Conservation (phyloP, 2,113 vertebrate genomes). For the Aramus guarauna region DNA sequence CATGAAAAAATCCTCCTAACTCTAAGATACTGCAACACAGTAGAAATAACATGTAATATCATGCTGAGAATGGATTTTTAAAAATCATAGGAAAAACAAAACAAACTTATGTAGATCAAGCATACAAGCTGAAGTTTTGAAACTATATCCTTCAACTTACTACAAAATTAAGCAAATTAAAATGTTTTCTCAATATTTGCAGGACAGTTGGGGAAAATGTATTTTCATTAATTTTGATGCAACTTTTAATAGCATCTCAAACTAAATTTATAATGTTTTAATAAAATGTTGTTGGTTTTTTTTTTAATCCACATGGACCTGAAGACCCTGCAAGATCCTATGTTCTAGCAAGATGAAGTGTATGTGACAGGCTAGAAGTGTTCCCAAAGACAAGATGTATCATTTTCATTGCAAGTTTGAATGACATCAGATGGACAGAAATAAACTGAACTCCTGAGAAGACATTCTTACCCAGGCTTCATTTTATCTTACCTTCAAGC, state of each 20-base stretch:
- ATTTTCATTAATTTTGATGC: not conserved
- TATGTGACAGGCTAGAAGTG: not conserved
- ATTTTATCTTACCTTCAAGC: not conserved
- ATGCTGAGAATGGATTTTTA: not conserved
- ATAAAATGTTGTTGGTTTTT: not conserved
- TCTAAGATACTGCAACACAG: not conserved
- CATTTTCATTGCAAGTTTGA: not conserved
- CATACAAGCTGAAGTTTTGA: not conserved
- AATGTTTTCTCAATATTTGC: not conserved
- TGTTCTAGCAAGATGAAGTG: not conserved
- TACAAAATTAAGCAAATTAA: not conserved
- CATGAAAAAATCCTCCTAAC: not conserved
- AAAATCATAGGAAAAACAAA: not conserved
- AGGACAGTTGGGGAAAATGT: not conserved
- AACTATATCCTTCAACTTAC: not conserved
- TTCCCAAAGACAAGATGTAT: not conserved
- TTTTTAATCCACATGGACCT: not conserved
- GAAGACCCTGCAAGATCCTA: accelerated
- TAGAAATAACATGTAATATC: not conserved
- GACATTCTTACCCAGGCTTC: not conserved
- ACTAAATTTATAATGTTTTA: not conserved
- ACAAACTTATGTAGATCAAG: not conserved
- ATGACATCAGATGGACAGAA: not conserved
- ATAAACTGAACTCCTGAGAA: not conserved
- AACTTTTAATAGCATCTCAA: not conserved